These are phyloP conservation scores for Ditylenchus weischeri DNA, from an alignment of 2,888 invertebrate species.

Conservation along the genomic window DNA sequence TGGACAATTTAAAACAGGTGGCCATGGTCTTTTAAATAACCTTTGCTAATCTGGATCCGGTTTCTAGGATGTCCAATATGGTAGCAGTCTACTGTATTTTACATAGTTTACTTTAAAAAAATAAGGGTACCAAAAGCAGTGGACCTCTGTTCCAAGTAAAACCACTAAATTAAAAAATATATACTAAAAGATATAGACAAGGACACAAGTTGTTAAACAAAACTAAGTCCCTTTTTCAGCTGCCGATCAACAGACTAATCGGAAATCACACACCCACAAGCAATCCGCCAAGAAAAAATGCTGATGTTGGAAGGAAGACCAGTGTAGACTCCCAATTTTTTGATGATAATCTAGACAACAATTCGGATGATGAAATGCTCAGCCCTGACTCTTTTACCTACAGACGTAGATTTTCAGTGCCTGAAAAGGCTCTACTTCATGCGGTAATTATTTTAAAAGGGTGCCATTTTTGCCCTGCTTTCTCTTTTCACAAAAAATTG, in stretches of 20 bases:
- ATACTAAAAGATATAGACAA: neutral
- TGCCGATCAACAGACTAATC: constrained; percentile 6
- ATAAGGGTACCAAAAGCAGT: too few species aligned
- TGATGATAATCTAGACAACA: constrained; percentile 1
- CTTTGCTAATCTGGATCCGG: too few species aligned
- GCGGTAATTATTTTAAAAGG: constrained; percentile 39
- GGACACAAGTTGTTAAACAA: neutral
- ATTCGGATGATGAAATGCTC: constrained; percentile 8
- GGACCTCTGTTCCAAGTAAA: too few species aligned
- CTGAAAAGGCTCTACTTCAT: constrained; percentile 48
- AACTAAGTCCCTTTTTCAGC: neutral
- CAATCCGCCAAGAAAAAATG: neutral
- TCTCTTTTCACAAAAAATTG: too few species aligned
- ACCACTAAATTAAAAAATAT: too few species aligned
- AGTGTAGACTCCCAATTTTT: constrained; percentile 13
- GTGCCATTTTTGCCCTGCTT: too few species aligned
- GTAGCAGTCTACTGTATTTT: too few species aligned
- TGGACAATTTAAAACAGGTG: too few species aligned
- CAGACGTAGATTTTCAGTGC: constrained; percentile 39
- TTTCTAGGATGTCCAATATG: too few species aligned
- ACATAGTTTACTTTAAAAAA: too few species aligned
- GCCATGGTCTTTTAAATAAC: too few species aligned
- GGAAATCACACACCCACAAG: neutral
- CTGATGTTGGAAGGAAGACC: neutral
- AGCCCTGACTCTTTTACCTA: constrained; percentile 1